These are phyloP conservation scores for Caranx ignobilis DNA, from an alignment of 2,113 vertebrate genomes.

Conservation along the genomic window DNA sequence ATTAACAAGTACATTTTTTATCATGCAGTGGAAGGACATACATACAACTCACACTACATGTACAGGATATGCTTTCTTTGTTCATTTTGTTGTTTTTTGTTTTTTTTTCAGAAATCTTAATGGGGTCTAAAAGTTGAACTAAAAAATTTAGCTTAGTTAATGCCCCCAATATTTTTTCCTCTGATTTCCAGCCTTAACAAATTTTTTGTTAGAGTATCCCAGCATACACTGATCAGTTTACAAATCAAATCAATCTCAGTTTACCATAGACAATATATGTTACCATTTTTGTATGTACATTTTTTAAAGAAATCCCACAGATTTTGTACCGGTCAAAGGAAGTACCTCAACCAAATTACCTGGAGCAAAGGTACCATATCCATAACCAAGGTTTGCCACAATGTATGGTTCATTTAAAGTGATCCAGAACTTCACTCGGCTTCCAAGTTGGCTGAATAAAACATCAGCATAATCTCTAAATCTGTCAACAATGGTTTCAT, in stretches of 20 bases:
- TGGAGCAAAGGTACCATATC: constrained; percentile 51
- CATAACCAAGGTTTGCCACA: constrained; percentile 50
- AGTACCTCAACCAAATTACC: background rate
- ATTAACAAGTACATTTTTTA: background rate
- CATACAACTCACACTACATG: background rate
- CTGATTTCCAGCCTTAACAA: too few species aligned
- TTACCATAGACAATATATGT: too few species aligned
- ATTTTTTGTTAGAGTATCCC: too few species aligned
- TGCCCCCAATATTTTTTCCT: too few species aligned
- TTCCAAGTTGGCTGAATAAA: constrained; percentile 33
- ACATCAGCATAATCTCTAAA: constrained; percentile 38
- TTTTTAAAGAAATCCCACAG: too few species aligned
- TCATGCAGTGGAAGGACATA: background rate
- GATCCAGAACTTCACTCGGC: constrained; percentile 47
- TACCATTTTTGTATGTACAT: too few species aligned
- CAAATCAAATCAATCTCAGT: too few species aligned
- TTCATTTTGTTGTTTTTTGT: too few species aligned
- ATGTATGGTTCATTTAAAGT: constrained; percentile 45
- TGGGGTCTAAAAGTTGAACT: too few species aligned
- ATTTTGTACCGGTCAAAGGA: too few species aligned
- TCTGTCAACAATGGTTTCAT: constrained; percentile 34
- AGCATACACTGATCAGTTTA: too few species aligned
- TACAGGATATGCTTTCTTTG: background rate
- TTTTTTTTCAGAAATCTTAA: background rate
- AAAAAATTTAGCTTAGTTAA: too few species aligned